A percentile compares a stretch with the other conserved stretches of the same genome.
Evolutionary conservation across 2,113 vertebrate species (phyloP).

Genomic region (Hylia prasina): DNA sequence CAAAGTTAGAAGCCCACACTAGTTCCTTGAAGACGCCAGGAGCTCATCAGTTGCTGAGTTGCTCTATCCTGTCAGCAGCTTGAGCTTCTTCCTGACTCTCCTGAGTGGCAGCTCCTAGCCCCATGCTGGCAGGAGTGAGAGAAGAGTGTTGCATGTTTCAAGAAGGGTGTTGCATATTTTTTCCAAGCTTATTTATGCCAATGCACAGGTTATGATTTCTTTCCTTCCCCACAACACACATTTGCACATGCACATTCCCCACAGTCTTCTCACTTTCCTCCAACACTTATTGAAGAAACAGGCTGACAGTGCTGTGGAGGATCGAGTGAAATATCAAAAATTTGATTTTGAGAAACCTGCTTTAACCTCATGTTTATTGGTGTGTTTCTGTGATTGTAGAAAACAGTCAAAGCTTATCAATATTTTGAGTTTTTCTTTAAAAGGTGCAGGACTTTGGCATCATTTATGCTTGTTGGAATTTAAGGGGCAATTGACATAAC

Average conservation of each 20-base stretch:
- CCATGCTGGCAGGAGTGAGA: not conserved
- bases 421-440: not conserved
- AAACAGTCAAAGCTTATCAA: not conserved
- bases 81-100: not conserved
- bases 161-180: not conserved
- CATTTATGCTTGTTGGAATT: not conserved
- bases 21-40: not conserved
- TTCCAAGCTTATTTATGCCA: not conserved
- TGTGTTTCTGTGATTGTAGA: not conserved
- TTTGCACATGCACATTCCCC: not conserved
- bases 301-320: not conserved
- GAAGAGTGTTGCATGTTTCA: not conserved
- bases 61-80: not conserved
- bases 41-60: not conserved
- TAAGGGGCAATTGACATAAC: not conserved
- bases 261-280: not conserved
- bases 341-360: not conserved
- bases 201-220: not conserved
- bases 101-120: not conserved
- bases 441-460: not conserved
- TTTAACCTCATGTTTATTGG: not conserved
- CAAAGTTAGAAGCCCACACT: not conserved
- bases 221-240: not conserved
- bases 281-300: not conserved
- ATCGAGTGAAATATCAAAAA: not conserved